Conservation (phyloP, 2,888 invertebrate genomes). For the Leptura quadrifasciata region DNA sequence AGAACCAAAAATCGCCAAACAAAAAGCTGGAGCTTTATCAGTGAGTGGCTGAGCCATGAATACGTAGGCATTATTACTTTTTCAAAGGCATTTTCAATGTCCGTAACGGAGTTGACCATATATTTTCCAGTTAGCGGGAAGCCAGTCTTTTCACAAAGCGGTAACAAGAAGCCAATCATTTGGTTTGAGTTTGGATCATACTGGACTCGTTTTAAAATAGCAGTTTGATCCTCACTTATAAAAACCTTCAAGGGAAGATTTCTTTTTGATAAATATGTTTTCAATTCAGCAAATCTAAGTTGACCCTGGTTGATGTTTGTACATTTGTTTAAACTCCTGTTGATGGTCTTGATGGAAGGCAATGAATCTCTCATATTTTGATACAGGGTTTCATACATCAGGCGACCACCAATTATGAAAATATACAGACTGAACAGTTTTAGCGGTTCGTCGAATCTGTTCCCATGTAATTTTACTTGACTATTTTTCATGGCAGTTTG, state of each 20-base stretch:
- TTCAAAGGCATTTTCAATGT: constrained; percentile 43
- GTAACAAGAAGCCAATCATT: constrained; percentile 41
- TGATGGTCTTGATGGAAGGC: neutral
- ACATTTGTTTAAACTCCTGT: neutral
- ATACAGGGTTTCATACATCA: neutral
- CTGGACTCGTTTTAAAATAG: constrained; percentile 36
- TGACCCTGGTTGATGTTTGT: constrained; percentile 10
- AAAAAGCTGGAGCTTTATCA: constrained; percentile 48
- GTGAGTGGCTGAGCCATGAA: constrained; percentile 49
- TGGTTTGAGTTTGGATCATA: constrained; percentile 45
- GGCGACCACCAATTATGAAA: neutral
- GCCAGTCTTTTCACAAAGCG: constrained; percentile 31
- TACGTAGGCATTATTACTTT: constrained; percentile 45
- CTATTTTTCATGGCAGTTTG: neutral
- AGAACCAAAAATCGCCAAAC: constrained; percentile 47
- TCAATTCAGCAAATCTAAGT: constrained; percentile 13
- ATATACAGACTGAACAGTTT: neutral
- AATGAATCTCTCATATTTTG: neutral
- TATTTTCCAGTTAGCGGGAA: constrained; percentile 41
- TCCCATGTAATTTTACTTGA: neutral
- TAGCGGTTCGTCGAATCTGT: neutral
- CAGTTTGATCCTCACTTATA: constrained; percentile 45
- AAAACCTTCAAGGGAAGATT: constrained; percentile 28
- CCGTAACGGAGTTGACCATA: constrained; percentile 38
- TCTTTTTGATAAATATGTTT: constrained; percentile 22